Evolutionary conservation across 2,113 vertebrate genomes (phyloP).

Genomic region (Circaetus gallicus): DNA sequence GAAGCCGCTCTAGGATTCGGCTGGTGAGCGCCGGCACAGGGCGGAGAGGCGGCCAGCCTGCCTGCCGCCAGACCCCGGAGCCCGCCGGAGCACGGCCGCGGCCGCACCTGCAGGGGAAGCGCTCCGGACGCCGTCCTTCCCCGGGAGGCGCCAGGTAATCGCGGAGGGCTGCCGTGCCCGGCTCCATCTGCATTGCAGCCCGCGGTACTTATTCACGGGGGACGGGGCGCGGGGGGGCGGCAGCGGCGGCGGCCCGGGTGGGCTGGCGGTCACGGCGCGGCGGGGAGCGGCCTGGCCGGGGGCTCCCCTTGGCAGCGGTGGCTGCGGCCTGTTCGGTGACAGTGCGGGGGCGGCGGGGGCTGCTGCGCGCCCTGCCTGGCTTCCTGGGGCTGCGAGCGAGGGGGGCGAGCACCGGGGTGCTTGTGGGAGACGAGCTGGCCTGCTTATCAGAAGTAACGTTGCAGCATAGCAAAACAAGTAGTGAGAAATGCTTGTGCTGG

Average conservation of each 20-base stretch:
- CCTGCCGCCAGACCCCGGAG: too few species aligned
- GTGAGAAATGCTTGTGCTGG: background rate
- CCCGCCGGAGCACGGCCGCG: too few species aligned
- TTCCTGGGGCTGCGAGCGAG: background rate
- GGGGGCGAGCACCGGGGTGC: background rate
- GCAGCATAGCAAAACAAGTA: background rate
- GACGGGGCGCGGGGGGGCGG: too few species aligned
- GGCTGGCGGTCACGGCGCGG: background rate
- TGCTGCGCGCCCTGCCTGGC: background rate
- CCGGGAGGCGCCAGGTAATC: too few species aligned
- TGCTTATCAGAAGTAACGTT: background rate
- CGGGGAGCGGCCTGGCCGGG: background rate
- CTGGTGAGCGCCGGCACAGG: too few species aligned
- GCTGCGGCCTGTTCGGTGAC: background rate
- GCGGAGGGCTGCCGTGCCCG: too few species aligned
- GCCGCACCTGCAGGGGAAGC: too few species aligned
- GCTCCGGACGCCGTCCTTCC: too few species aligned
- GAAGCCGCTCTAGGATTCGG: too few species aligned
- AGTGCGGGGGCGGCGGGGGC: background rate
- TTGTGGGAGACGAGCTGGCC: background rate
- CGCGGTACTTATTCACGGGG: too few species aligned
- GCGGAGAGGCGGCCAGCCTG: too few species aligned
- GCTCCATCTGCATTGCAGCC: too few species aligned
- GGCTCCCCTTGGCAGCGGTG: background rate
- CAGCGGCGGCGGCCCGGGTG: background rate